A percentile compares a stretch with the other conserved stretches of the same genome.
Conservation (phyloP, 1,140 invertebrate species). For the Diuraphis noxia region DNA sequence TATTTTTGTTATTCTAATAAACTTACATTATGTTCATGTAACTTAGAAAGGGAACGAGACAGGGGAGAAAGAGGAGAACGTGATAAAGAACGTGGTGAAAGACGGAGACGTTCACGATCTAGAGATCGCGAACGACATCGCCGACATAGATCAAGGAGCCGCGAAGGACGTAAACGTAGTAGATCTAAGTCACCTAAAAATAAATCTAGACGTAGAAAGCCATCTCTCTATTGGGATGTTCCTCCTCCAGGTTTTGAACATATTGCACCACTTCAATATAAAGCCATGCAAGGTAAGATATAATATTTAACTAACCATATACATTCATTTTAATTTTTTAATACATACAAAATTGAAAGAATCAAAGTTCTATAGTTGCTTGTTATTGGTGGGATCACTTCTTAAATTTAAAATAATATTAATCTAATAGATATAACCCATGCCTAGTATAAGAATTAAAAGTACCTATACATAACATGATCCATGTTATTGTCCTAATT, state of each 20-base stretch:
- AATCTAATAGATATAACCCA: too few relatives aligned
- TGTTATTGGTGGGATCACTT: not conserved
- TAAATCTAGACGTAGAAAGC: conserved; percentile 78
- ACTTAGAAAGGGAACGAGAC: conserved; percentile 59
- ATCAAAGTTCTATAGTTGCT: too few relatives aligned
- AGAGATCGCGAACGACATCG: conserved; percentile 67
- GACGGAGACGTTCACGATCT: conserved; percentile 72
- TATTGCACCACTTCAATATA: conserved; percentile 91
- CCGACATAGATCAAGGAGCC: conserved; percentile 65
- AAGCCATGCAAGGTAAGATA: conserved; percentile 69
- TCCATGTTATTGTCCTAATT: too few relatives aligned
- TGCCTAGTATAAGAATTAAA: too few relatives aligned
- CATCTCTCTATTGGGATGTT: conserved; percentile 97
- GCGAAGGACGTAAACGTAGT: conserved; percentile 59
- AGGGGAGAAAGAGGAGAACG: conserved; percentile 63
- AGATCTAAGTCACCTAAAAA: conserved; percentile 60
- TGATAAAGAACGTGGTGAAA: conserved; percentile 65
- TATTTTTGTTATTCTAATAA: not conserved
- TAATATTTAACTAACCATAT: not conserved
- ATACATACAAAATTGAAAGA: not conserved
- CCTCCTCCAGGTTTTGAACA: conserved; percentile 98
- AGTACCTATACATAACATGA: too few relatives aligned
- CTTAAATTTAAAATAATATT: not conserved
- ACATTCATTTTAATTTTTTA: not conserved
- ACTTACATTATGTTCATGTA: not conserved